phyloP scores from a whole-genome alignment of 2,797 vertebrate species.

The Pantherophis alleghaniensis region DNA sequence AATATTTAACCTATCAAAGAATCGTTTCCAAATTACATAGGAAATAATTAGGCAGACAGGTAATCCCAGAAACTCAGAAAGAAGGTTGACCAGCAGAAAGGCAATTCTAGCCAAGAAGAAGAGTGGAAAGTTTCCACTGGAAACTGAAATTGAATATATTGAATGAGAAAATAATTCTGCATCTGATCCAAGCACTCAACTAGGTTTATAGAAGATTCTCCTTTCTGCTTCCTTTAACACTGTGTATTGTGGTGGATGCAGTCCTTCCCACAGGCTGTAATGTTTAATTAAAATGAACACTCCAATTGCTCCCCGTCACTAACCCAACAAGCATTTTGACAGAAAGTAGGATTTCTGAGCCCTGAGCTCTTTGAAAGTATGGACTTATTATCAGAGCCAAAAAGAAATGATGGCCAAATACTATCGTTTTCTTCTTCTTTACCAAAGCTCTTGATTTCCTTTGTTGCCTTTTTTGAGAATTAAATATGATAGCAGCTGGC shows the following conservation, averaged over 20 bases:
- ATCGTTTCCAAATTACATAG: slow-evolving; percentile 14
- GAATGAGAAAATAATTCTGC: neutral
- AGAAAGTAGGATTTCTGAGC: neutral
- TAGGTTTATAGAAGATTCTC: neutral
- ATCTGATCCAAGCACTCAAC: neutral
- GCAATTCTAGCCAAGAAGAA: neutral
- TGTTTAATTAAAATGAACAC: neutral
- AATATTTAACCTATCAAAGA: slow-evolving; percentile 21
- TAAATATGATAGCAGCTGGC: slow-evolving; percentile 13
- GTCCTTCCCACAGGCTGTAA: neutral
- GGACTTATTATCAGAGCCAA: neutral
- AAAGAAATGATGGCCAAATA: slow-evolving; percentile 2
- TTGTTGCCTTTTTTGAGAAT: slow-evolving; percentile 19
- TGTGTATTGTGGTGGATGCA: neutral
- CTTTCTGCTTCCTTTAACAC: neutral
- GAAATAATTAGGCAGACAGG: slow-evolving; percentile 7
- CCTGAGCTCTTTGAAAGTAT: neutral
- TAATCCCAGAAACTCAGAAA: neutral
- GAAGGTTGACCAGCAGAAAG: neutral
- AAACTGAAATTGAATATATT: neutral
- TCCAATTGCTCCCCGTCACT: neutral
- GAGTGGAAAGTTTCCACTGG: neutral
- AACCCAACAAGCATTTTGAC: neutral
- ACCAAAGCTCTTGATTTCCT: neutral
- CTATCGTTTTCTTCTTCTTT: neutral